phyloP scores from a whole-genome alignment of 2,888 invertebrate species.

The Nomada fabriciana region DNA sequence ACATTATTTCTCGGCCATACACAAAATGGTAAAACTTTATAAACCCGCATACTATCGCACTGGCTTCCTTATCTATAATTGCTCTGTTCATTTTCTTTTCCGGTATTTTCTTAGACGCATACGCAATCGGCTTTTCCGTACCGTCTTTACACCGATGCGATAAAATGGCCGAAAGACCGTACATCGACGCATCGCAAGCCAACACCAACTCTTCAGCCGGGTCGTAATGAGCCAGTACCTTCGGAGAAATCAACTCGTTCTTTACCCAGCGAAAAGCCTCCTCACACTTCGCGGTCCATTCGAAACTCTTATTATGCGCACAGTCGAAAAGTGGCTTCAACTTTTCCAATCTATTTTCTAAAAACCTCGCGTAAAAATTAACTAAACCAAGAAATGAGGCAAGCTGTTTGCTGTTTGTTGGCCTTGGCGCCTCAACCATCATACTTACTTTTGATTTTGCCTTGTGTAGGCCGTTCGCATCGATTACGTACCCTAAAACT shows the following conservation, averaged over 20 bases:
- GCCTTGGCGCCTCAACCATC: slow-evolving; percentile 64
- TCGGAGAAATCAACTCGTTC: slow-evolving; percentile 36
- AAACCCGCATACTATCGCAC: slow-evolving; percentile 57
- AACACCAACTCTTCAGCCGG: slow-evolving; percentile 30
- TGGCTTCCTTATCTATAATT: slow-evolving; percentile 62
- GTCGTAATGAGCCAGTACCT: slow-evolving; percentile 54
- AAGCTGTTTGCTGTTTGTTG: slow-evolving; percentile 62
- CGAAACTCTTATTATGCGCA: slow-evolving; percentile 48
- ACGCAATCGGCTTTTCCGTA: slow-evolving; percentile 27
- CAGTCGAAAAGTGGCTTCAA: slow-evolving; percentile 69
- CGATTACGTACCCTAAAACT: slow-evolving; percentile 69
- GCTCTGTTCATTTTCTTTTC: slow-evolving; percentile 47
- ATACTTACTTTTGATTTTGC: slow-evolving; percentile 61
- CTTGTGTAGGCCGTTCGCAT: slow-evolving; percentile 67
- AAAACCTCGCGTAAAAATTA: slow-evolving; percentile 78
- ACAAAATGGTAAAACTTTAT: slow-evolving; percentile 44
- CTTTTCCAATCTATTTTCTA: slow-evolving; percentile 68
- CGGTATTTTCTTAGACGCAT: slow-evolving; percentile 31
- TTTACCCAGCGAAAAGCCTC: slow-evolving; percentile 55
- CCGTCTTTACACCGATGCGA: slow-evolving; percentile 37
- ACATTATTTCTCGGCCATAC: slow-evolving; percentile 46
- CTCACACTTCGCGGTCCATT: slow-evolving; percentile 65
- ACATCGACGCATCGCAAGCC: slow-evolving; percentile 38
- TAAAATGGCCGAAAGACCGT: slow-evolving; percentile 36
- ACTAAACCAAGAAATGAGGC: slow-evolving; percentile 71